Evolutionary conservation across 2,113 vertebrate genomes (phyloP).

Genomic region (Brienomyrus brachyistius): DNA sequence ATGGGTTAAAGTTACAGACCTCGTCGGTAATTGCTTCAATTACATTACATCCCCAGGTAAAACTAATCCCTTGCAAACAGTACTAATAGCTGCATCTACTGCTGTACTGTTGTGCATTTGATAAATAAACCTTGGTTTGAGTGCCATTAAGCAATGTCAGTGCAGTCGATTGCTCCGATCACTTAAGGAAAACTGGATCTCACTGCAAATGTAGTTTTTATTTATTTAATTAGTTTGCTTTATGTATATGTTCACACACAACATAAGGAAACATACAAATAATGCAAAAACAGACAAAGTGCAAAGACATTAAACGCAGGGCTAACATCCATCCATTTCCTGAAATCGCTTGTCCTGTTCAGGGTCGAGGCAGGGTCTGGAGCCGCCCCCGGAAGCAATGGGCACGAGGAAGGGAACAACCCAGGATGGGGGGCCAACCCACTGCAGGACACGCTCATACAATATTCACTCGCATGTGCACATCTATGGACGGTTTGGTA

Average conservation of each 20-base stretch:
- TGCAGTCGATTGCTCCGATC: not conserved
- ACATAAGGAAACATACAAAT: not conserved
- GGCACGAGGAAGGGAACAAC: not conserved
- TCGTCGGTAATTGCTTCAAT: not conserved
- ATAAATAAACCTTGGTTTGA: not conserved
- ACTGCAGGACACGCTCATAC: not conserved
- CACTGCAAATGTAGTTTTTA: not conserved
- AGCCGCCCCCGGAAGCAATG: not conserved
- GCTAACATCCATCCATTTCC: not conserved
- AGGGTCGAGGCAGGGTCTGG: not conserved
- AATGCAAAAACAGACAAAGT: not conserved
- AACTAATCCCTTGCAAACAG: not conserved
- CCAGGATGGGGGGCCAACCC: not conserved
- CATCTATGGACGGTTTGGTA: not conserved
- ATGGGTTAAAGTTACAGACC: not conserved
- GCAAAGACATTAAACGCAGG: not conserved
- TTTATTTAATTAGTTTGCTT: not conserved
- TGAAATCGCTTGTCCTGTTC: not conserved
- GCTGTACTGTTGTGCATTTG: not conserved
- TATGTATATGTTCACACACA: not conserved
- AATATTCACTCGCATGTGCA: not conserved
- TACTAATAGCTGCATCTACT: not conserved
- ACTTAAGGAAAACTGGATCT: not conserved
- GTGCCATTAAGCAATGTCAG: not conserved
- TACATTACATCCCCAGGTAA: not conserved